phyloP scores from a whole-genome alignment of 2,888 invertebrate species.

The Drosophila parthenogenetica region DNA sequence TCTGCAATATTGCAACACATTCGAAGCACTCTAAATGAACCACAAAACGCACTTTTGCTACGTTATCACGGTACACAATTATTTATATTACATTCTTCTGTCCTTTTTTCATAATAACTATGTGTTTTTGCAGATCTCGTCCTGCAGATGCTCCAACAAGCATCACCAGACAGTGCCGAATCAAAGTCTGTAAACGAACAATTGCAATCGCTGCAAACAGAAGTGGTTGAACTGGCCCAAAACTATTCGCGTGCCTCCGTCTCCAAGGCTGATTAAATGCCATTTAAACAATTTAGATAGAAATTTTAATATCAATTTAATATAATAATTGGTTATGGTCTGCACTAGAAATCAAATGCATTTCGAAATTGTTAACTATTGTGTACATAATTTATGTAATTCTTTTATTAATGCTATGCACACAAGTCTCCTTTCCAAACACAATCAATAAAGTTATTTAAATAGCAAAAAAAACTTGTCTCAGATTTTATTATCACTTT shows the following conservation, averaged over 20 bases:
- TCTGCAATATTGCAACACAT: conserved; percentile 91
- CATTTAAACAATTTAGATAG: background rate
- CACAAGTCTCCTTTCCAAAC: conserved; percentile 51
- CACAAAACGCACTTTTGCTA: conserved; percentile 88
- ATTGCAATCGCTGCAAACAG: conserved; percentile 68
- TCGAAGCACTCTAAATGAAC: conserved; percentile 88
- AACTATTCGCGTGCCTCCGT: conserved; percentile 79
- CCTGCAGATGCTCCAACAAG: conserved; percentile 87
- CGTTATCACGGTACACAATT: conserved; percentile 90
- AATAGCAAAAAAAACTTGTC: conserved; percentile 31
- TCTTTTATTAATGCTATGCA: conserved; percentile 64
- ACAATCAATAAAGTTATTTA: conserved; percentile 53
- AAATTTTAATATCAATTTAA: conserved; percentile 5
- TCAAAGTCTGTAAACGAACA: conserved; percentile 85
- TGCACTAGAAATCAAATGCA: conserved; percentile 22
- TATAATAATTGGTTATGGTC: conserved; percentile 56
- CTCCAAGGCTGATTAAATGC: conserved; percentile 77
- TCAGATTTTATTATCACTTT: conserved; percentile 56
- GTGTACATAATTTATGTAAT: conserved; percentile 56
- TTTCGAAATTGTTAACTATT: conserved; percentile 48
- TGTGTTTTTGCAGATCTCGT: conserved; percentile 87
- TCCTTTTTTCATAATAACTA: background rate
- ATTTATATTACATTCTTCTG: no score
- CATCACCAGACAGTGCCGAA: conserved; percentile 86
- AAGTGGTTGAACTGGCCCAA: conserved; percentile 77